Conservation (phyloP, 2,797 vertebrate genomes). For the Nothura maculosa region DNA sequence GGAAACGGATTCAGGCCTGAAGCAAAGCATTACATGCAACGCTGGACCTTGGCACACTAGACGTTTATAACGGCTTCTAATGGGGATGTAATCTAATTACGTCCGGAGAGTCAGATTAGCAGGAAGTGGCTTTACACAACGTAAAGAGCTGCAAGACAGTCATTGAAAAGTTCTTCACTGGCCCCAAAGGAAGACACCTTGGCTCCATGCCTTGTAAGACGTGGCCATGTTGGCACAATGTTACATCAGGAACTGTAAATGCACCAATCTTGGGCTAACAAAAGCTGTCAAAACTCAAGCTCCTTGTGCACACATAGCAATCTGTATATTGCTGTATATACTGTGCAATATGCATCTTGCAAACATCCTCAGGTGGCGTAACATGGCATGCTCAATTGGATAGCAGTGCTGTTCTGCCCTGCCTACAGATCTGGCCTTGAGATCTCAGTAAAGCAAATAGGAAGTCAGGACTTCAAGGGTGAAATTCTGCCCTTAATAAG, state of each 20-base stretch:
- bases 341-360: not conserved
- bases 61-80: not conserved
- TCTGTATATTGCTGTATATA: not conserved
- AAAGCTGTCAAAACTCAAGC: not conserved
- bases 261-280: not conserved
- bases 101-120: constrained; percentile 58
- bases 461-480: not conserved
- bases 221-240: not conserved
- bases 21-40: not conserved
- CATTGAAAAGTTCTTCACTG: not conserved
- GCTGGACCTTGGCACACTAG: constrained; percentile 9
- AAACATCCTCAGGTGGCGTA: not conserved
- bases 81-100: constrained; percentile 43
- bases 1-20: not conserved
- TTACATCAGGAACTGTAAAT: constrained; percentile 16
- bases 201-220: not conserved
- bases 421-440: not conserved
- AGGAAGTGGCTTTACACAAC: constrained; percentile 60
- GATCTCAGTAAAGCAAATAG: not conserved
- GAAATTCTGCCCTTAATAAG: not conserved
- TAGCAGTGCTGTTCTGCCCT: not conserved
- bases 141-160: constrained; percentile 15
- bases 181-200: not conserved
- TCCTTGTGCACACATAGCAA: not conserved
- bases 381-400: rapidly evolving